Evolutionary conservation across 2,797 vertebrate genomes (phyloP).

Genomic region (Luscinia luscinia): DNA sequence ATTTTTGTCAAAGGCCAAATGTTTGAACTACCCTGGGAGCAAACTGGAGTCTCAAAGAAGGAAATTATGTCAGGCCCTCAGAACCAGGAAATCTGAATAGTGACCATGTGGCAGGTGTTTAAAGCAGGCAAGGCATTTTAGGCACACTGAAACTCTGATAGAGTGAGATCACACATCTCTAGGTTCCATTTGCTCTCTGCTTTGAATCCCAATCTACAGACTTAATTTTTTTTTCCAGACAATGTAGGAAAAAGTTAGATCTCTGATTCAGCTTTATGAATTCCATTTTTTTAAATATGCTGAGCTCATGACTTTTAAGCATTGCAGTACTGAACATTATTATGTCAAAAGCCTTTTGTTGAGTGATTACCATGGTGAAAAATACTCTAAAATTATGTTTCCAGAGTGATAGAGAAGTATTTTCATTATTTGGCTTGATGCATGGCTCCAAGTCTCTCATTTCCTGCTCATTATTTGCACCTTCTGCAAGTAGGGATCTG

Average conservation of each 20-base stretch:
- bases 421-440: neutral
- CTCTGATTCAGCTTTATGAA: neutral
- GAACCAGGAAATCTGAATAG: neutral
- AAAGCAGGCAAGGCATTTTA: neutral
- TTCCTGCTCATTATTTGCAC: neutral
- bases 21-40: neutral
- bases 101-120: neutral
- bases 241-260: neutral
- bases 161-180: neutral
- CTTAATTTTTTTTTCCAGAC: neutral
- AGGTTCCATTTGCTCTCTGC: neutral
- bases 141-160: neutral
- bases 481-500: neutral
- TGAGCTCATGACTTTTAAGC: neutral
- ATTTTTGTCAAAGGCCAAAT: slow-evolving; percentile 14
- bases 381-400: neutral
- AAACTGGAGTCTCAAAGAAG: neutral
- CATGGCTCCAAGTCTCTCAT: neutral
- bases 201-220: neutral
- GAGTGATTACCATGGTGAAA: neutral
- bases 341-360: neutral
- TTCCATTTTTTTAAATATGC: neutral
- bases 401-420: neutral
- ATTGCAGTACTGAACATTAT: neutral
- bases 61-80: neutral